Percentiles rank a stretch among this genome's conserved stretches.
Conservation (phyloP, 1,140 invertebrate genomes). For the Danaus plexippus region DNA sequence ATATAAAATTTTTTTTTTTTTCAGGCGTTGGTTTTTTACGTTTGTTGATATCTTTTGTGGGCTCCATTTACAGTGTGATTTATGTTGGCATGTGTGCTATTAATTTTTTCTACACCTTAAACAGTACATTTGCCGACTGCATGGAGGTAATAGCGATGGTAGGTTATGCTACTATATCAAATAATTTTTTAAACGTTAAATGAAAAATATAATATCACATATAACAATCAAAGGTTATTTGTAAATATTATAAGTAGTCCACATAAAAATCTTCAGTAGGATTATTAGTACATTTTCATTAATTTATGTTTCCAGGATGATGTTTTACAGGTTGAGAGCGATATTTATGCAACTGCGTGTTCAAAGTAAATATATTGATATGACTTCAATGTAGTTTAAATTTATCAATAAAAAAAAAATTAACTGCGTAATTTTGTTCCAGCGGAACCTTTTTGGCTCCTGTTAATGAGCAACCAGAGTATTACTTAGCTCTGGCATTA, state of each 20-base stretch:
- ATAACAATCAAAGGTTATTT: too few relatives aligned
- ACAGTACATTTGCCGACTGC: constrained; percentile 70
- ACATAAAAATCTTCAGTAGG: too few relatives aligned
- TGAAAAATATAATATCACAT: too few relatives aligned
- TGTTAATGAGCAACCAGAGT: constrained; percentile 40
- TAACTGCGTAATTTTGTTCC: constrained; percentile 19
- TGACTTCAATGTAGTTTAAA: too few relatives aligned
- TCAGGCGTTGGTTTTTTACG: constrained; percentile 74
- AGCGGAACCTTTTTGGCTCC: constrained; percentile 47
- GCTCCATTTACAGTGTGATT: constrained; percentile 69
- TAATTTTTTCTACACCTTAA: constrained; percentile 70
- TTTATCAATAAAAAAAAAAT: neutral
- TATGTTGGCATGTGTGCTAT: constrained; percentile 69
- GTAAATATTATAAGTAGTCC: too few relatives aligned
- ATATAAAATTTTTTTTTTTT: constrained; percentile 30
- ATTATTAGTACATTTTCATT: too few relatives aligned
- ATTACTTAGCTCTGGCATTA: constrained; percentile 41
- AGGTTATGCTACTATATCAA: constrained; percentile 22
- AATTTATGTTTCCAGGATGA: constrained; percentile 41
- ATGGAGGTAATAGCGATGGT: constrained; percentile 43
- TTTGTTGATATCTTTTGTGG: constrained; percentile 65
- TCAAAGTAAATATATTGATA: constrained; percentile 53
- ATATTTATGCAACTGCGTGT: constrained; percentile 49
- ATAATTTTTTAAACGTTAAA: constrained; percentile 10
- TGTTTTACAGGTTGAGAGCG: constrained; percentile 32